Evolutionary conservation across 2,888 invertebrate species (phyloP).

Genomic region (Cantharis lateralis): DNA sequence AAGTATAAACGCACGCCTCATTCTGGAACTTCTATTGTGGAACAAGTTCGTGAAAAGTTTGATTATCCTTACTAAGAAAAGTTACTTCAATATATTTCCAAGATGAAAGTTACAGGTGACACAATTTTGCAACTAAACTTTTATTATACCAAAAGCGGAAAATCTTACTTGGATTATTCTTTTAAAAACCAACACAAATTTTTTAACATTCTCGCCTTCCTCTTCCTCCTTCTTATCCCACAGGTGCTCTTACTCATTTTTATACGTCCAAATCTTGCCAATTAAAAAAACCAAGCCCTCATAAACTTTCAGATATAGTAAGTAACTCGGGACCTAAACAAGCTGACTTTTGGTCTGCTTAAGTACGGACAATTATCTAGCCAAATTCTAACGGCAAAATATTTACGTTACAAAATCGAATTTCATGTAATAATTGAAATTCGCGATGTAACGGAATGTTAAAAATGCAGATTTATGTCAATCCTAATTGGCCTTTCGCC

Average conservation of each 20-base stretch:
- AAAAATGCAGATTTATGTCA: too few species aligned
- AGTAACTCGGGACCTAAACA: too few species aligned
- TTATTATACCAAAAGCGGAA: background rate
- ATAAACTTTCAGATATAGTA: too few species aligned
- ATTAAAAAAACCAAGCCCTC: too few species aligned
- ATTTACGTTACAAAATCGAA: too few species aligned
- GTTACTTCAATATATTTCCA: conserved; percentile 25
- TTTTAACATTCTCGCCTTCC: background rate
- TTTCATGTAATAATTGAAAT: too few species aligned
- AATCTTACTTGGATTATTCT: background rate
- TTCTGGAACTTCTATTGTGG: conserved; percentile 35
- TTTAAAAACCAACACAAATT: background rate
- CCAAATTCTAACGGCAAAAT: too few species aligned
- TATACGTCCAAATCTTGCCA: background rate
- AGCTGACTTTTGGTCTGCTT: too few species aligned
- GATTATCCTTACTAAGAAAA: conserved; percentile 30
- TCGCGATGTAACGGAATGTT: too few species aligned
- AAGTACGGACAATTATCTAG: too few species aligned
- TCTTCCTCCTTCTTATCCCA: background rate
- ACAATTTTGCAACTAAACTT: conserved; percentile 17
- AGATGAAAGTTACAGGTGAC: conserved; percentile 19
- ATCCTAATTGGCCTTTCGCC: too few species aligned
- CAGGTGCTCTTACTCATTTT: background rate
- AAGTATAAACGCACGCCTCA: conserved; percentile 30
- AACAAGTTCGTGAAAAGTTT: conserved; percentile 34